Evolutionary conservation across 1,140 invertebrate species (phyloP).

Genomic region (Popillia japonica): DNA sequence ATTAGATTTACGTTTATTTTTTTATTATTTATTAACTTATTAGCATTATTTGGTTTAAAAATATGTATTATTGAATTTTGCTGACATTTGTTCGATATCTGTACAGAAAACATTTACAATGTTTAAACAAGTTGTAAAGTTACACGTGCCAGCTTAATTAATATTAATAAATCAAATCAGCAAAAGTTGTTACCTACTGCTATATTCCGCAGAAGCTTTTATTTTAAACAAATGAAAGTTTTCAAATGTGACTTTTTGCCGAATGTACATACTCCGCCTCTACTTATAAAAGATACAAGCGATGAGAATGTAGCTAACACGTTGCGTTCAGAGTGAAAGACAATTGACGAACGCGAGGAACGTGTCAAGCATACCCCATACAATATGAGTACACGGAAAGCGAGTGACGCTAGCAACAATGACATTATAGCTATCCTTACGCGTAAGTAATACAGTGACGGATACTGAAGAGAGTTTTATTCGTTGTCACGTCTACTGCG

Average conservation of each 20-base stretch:
- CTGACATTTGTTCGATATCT: too few relatives aligned
- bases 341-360: conserved; percentile 23
- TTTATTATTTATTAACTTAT: too few relatives aligned
- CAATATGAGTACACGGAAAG: conserved; percentile 15
- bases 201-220: too few relatives aligned
- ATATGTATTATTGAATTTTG: too few relatives aligned
- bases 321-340: not conserved
- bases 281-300: not conserved
- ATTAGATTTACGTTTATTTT: too few relatives aligned
- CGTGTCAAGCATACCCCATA: not conserved
- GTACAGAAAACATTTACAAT: too few relatives aligned
- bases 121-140: too few relatives aligned
- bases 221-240: not conserved
- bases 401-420: not conserved
- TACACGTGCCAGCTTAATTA: too few relatives aligned
- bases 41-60: too few relatives aligned
- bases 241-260: not conserved
- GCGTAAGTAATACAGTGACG: conserved; percentile 47
- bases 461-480: conserved; percentile 49
- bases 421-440: conserved; percentile 37
- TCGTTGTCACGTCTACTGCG: conserved; percentile 41
- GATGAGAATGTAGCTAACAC: not conserved
- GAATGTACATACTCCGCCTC: not conserved
- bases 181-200: too few relatives aligned
- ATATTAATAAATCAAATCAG: too few relatives aligned